phyloP scores from a whole-genome alignment of 2,113 vertebrate genomes.

The Nannospalax galili region DNA sequence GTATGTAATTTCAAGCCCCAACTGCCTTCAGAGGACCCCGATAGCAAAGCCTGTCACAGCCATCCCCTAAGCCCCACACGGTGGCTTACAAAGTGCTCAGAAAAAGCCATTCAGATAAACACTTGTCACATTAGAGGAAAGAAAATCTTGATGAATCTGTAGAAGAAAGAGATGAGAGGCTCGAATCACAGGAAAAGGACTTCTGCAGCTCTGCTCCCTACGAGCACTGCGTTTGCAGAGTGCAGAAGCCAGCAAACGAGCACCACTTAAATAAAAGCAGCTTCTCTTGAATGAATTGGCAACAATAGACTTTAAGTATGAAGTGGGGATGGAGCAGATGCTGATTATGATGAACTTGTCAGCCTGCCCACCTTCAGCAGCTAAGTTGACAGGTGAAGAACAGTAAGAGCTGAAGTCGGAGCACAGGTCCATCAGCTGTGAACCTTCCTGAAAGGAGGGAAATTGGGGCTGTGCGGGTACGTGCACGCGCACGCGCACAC shows the following conservation, averaged over 20 bases:
- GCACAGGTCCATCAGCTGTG: constrained; percentile 51
- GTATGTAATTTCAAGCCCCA: neutral
- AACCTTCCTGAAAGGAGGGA: constrained; percentile 35
- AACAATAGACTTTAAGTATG: constrained; percentile 77
- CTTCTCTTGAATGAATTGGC: constrained; percentile 77
- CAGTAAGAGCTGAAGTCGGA: constrained; percentile 46
- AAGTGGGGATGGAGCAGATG: constrained; percentile 76
- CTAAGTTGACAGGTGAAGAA: constrained; percentile 61
- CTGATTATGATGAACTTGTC: constrained; percentile 73
- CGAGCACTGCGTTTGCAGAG: constrained; percentile 14
- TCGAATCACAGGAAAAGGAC: neutral
- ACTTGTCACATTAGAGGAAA: constrained; percentile 46
- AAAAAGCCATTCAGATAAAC: constrained; percentile 21
- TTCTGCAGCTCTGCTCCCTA: neutral
- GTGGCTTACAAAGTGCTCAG: neutral
- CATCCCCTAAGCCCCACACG: neutral
- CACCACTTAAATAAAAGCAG: constrained; percentile 76
- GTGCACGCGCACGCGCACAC: too few relatives aligned
- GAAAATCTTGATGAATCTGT: constrained; percentile 44
- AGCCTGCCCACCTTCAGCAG: constrained; percentile 38
- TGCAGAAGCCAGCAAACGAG: constrained; percentile 62
- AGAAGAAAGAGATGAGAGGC: constrained; percentile 45
- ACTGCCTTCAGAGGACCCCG: neutral
- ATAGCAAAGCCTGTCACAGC: neutral
- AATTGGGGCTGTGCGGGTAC: neutral